phyloP scores from a whole-genome alignment of 2,113 vertebrate species.

The Rostratula benghalensis region DNA sequence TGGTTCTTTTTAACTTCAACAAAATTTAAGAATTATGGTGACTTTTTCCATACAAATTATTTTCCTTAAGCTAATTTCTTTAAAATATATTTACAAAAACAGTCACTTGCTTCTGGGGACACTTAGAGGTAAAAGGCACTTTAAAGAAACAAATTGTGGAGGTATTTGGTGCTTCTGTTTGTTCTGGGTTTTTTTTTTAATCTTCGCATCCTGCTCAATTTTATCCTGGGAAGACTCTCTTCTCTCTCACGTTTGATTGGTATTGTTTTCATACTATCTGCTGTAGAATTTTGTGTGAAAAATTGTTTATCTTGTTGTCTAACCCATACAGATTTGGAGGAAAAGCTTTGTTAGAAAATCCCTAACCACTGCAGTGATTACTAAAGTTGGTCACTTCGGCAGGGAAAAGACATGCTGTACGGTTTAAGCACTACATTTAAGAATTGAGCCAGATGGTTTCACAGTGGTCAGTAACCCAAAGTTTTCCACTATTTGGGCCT shows the following conservation, averaged over 20 bases:
- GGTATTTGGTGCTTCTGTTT: not conserved
- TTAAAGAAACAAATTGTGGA: not conserved
- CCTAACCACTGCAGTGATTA: not conserved
- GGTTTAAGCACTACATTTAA: not conserved
- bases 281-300: not conserved
- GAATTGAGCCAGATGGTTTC: not conserved
- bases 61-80: not conserved
- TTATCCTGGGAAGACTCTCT: not conserved
- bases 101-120: not conserved
- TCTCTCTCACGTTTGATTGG: not conserved
- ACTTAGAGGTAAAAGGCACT: not conserved
- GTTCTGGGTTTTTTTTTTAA: not conserved
- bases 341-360: not conserved
- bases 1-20: not conserved
- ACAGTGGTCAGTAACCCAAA: not conserved
- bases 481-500: not conserved
- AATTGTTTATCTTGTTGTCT: not conserved
- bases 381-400: not conserved
- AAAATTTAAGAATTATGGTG: not conserved
- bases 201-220: not conserved
- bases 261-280: not conserved
- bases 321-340: not conserved
- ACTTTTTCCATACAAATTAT: not conserved
- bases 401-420: not conserved
- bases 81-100: not conserved